phyloP scores from a whole-genome alignment of 2,888 invertebrate genomes.

The Scaptomyza parva region DNA sequence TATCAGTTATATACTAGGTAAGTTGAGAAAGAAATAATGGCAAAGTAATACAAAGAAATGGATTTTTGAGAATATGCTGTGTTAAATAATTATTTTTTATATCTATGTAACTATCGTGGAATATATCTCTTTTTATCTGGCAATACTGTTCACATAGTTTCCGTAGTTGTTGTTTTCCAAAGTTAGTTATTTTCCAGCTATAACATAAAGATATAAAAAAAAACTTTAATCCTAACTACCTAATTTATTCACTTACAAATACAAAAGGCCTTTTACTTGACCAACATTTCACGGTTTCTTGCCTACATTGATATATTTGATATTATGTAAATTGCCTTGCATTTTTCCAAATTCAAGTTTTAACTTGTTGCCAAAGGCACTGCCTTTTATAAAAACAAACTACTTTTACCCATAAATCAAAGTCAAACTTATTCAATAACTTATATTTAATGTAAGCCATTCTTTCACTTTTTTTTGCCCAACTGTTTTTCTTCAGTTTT shows the following conservation, averaged over 20 bases:
- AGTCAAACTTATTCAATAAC: constrained; percentile 23
- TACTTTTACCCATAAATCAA: constrained; percentile 50
- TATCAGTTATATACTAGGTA: constrained; percentile 72
- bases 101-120: neutral
- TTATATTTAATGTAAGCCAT: constrained; percentile 3
- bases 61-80: too few species aligned
- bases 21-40: constrained; percentile 25
- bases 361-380: neutral
- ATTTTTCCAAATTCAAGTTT: constrained; percentile 3
- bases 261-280: neutral
- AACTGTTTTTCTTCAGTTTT: constrained; percentile 6
- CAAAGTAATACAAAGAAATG: neutral
- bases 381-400: neutral
- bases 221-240: too few species aligned
- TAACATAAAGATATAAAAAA: too few species aligned
- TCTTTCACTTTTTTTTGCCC: constrained; percentile 48
- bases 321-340: neutral
- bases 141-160: too few species aligned
- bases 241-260: too few species aligned
- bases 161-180: too few species aligned
- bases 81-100: neutral
- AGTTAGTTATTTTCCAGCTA: too few species aligned
- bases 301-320: neutral
- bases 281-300: neutral
- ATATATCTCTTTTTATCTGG: too few species aligned